Base-by-base conservation (phyloP, 2,113 vertebrate genomes). In the Chloebia gouldiae region DNA sequence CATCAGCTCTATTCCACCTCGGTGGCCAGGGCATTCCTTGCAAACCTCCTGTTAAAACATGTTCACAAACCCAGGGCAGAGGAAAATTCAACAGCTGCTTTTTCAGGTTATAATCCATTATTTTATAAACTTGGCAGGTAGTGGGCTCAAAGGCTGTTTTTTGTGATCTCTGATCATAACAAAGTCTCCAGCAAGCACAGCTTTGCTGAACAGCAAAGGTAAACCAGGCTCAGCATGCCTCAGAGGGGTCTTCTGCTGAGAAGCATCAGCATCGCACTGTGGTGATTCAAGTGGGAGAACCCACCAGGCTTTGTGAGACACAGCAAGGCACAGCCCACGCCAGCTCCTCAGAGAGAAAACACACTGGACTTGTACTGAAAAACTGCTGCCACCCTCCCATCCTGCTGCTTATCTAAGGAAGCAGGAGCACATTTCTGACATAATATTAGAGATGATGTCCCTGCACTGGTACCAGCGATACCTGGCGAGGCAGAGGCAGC, bases 201-300 rank as follows among this genome's bases (percentile, higher is more conserved):
- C 65, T 96, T 81, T 87, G 65, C 73, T 87, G 12, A 84, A 44
- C 60, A 95, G 94, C 80, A n/a, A 45, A 5, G 65, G 80, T 40
- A 85, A 92, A 42, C 17, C 2, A 2, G 70, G 88, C 63, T 70
- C 81, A 75, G 70, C 0, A 0, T 27, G 79, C 75, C 39, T 65
- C 69, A 70, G 86, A 85, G 61, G 40, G 24, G 44, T 75, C 65
- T 86, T 86, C 90, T 71, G 57, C 87, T 56, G 86, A 85, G 70
- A 63, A 86, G 60, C 47, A 66, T 40, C 88, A 70, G 63, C 47
- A 61, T 44, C 0, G 0, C 2, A 0, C 54, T 24, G 76, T 4
- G 15, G 63, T 12, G 47, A 30, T 6, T 25, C 50, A 23, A 7
- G 35, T 5, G 45, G 53, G 75, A 57, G 28, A 82, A 47, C 24